Evolutionary conservation across 2,797 vertebrate genomes (phyloP), one percentile per base, ranked within the genome.

Genomic region (Rhinella marina): DNA sequence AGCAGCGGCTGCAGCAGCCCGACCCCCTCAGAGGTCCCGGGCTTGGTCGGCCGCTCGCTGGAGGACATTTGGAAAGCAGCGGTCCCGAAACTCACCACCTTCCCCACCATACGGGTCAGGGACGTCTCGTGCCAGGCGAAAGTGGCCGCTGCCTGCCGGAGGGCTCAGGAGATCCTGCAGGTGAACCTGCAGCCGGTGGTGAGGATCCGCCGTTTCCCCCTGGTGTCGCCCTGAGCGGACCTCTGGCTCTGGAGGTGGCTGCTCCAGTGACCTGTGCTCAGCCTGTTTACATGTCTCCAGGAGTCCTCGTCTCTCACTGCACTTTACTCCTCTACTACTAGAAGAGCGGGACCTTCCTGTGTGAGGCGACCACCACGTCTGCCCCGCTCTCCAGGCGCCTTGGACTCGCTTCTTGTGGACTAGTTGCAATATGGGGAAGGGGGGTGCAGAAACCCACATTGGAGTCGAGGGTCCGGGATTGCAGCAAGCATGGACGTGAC

Each of bases 11-110:
- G 87, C 32, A 66, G 80, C 25, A 87, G 86, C 29, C 62, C 87
- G n/a, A 83, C 4, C 54, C 29, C 78, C 8, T 89, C 87, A 16
- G 87, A 23, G 23, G 90, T 78, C 79, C 88, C 19, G 92, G 92
- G 48, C 88, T 87, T 82, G 1, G 3, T 86, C 9, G 93, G 94
- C 89, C 91, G 82, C 88, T 92, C 66, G 48, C 90, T 94, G 61
- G 95, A 95, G 92, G 93, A 94, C 87, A 94, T 94, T 86, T 95
- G 95, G 95, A 91, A 88, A 82, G 94, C 94, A 32, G 94, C 94
- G 76, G 93, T 91, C 25, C 93, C 93, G 11, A 21, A 89, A 13
- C 93, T 93, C 83, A 90, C 92, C 84, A 89, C 88, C 83, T 94
- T 95, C 90, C 94, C 94, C 82, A 92, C 92, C 90, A 92, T 95